Conservation (phyloP, 2,797 vertebrate species). For the Cephalopachus bancanus region DNA sequence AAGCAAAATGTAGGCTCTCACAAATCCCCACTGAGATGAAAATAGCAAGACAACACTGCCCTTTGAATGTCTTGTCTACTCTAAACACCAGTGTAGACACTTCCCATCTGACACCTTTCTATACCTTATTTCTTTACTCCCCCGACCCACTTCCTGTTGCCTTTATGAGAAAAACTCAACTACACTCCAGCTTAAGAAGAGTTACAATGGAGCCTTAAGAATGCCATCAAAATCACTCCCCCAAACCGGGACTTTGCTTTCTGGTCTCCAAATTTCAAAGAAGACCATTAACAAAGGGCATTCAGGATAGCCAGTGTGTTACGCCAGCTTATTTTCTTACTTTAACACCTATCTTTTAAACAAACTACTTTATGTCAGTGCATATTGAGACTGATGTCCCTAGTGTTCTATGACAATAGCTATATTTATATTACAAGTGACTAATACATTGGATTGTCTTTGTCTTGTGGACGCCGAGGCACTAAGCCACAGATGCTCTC, state of each 20-base stretch:
- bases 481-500: not conserved
- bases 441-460: not conserved
- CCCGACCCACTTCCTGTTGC: not conserved
- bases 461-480: not conserved
- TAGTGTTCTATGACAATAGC: not conserved
- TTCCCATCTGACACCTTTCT: not conserved
- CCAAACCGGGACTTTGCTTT: not conserved
- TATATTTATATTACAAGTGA: not conserved
- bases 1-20: not conserved
- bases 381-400: not conserved
- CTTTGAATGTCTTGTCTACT: not conserved
- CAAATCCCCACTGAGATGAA: not conserved
- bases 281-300: not conserved
- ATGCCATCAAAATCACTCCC: not conserved
- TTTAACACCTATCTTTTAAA: slow-evolving; percentile 10
- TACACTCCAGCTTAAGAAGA: not conserved
- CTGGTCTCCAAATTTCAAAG: not conserved
- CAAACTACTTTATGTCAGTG: not conserved
- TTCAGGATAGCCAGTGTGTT: not conserved
- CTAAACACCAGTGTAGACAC: not conserved
- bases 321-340: not conserved
- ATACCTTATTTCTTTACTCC: not conserved
- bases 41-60: not conserved
- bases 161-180: not conserved
- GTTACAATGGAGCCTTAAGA: not conserved